Percentiles rank a stretch among this genome's conserved stretches.
These are phyloP conservation scores for Megaleporinus macrocephalus DNA, from an alignment of 2,113 vertebrate genomes.

Conservation along the genomic window DNA sequence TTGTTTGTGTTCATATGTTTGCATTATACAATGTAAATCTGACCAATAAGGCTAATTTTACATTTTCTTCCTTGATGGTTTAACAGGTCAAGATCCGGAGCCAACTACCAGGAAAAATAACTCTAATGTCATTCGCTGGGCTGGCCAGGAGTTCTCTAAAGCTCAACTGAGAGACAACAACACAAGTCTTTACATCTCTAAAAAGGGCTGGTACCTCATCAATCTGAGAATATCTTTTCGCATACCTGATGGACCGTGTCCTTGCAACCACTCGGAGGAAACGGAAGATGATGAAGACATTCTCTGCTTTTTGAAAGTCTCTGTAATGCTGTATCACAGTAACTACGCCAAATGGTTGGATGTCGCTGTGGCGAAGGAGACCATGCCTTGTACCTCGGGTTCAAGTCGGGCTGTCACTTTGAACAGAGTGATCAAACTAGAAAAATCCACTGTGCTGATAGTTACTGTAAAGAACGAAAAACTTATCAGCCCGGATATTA, in stretches of 20 bases:
- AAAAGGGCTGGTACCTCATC: slow-evolving; percentile 17
- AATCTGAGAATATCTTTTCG: slow-evolving; percentile 28
- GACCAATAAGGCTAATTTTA: not conserved
- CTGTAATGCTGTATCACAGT: not conserved
- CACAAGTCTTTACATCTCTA: not conserved
- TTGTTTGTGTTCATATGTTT: not conserved
- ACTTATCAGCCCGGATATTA: not conserved
- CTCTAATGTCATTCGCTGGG: not conserved
- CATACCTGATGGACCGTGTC: not conserved
- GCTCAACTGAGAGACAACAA: not conserved
- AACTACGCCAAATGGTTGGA: not conserved
- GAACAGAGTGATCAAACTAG: not conserved
- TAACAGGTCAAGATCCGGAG: not conserved
- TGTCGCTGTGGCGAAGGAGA: not conserved
- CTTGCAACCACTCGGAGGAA: not conserved
- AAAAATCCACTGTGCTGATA: slow-evolving; percentile 5
- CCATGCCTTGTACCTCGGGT: not conserved
- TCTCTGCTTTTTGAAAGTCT: not conserved
- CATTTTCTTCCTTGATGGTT: not conserved
- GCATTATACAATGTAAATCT: not conserved
- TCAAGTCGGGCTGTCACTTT: slow-evolving; percentile 12
- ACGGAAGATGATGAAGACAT: no score
- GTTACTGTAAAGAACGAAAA: not conserved
- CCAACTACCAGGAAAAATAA: not conserved
- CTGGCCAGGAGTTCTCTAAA: fast-evolving